These are phyloP conservation scores for Tapera naevia DNA, from an alignment of 2,797 vertebrate genomes.

Conservation along the genomic window DNA sequence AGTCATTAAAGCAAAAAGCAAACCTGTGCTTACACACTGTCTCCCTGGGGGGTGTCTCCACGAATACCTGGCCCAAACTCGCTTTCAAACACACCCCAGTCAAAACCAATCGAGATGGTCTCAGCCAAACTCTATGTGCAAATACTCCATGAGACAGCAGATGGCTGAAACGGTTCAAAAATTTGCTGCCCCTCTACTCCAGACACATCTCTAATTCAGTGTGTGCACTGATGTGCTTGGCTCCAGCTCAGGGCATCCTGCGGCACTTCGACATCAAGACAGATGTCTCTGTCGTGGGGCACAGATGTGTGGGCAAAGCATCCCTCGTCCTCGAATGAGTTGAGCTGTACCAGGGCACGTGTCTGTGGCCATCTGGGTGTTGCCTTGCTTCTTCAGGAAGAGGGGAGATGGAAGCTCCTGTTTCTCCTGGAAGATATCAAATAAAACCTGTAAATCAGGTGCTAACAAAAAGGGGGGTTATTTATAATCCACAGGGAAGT, in stretches of 20 bases:
- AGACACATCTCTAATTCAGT: not conserved
- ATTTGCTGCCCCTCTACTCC: not conserved
- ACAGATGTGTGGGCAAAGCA: not conserved
- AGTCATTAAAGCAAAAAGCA: not conserved
- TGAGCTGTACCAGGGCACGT: not conserved
- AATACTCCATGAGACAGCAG: not conserved
- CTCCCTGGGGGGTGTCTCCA: not conserved
- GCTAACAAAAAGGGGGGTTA: fast-evolving
- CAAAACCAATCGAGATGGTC: not conserved
- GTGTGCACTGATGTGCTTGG: not conserved
- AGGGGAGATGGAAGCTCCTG: not conserved
- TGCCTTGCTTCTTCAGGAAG: not conserved
- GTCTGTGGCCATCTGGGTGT: fast-evolving
- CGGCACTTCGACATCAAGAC: fast-evolving
- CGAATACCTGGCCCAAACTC: not conserved
- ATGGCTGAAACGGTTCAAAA: not conserved
- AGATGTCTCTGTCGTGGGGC: fast-evolving
- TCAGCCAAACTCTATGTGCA: not conserved
- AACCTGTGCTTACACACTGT: not conserved
- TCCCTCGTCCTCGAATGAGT: not conserved
- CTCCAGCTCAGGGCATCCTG: not conserved
- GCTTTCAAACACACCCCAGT: not conserved
- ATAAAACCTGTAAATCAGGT: not conserved
- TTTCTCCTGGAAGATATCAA: not conserved
- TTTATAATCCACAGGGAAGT: not conserved